These are phyloP conservation scores for Cyphomyrmex costatus DNA, from an alignment of 1,140 invertebrate species.

Conservation along the genomic window DNA sequence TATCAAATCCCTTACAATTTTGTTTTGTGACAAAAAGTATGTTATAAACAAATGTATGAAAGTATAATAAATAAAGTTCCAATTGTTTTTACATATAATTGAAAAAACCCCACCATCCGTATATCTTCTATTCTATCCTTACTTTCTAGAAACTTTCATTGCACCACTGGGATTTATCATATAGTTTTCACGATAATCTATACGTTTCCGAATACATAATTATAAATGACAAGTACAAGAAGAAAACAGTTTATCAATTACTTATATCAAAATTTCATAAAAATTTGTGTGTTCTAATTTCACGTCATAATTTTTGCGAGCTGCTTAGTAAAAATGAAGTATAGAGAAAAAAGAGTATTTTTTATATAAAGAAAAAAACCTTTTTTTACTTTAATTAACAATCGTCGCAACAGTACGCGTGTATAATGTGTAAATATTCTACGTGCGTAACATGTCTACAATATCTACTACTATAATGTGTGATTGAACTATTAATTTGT, in stretches of 20 bases:
- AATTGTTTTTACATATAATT: neutral
- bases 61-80: neutral
- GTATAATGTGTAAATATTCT: slow-evolving; percentile 51
- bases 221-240: slow-evolving; percentile 1
- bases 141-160: slow-evolving; percentile 23
- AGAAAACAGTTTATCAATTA: neutral
- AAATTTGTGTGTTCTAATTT: neutral
- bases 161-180: neutral
- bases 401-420: neutral
- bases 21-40: neutral
- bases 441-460: slow-evolving; percentile 46
- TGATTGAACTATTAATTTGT: slow-evolving; percentile 47
- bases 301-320: neutral
- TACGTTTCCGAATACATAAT: slow-evolving; percentile 1
- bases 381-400: slow-evolving; percentile 8
- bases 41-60: neutral
- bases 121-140: neutral
- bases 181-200: neutral
- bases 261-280: neutral
- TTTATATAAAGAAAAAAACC: too few relatives aligned
- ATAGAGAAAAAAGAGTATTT: neutral
- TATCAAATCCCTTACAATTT: neutral
- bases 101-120: neutral
- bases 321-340: neutral
- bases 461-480: slow-evolving; percentile 24